Evolutionary conservation across 2,888 invertebrate genomes (phyloP).

Genomic region (Drosophila cracens): DNA sequence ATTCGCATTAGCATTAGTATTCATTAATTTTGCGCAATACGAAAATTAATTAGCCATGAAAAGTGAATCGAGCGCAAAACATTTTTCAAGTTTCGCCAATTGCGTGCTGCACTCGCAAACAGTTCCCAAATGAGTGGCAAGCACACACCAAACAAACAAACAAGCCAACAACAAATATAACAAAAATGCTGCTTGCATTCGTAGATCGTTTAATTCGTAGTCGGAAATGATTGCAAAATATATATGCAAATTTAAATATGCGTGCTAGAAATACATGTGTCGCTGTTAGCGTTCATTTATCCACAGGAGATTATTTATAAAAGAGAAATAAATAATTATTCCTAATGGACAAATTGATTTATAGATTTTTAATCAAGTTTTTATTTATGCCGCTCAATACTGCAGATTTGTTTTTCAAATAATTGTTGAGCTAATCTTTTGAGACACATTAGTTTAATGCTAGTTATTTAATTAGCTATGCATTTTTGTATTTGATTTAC

Average conservation of each 20-base stretch:
- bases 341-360: not conserved
- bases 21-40: constrained; percentile 77
- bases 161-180: constrained; percentile 1
- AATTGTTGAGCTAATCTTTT: not conserved
- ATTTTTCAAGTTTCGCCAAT: constrained; percentile 52
- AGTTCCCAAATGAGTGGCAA: constrained; percentile 46
- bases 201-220: constrained; percentile 12
- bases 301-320: constrained; percentile 23
- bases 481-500: not conserved
- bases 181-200: constrained; percentile 24
- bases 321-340: not conserved
- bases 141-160: constrained; percentile 18
- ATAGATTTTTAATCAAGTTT: constrained; percentile 11
- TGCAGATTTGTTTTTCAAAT: not conserved
- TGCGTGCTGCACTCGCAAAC: constrained; percentile 48
- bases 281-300: constrained; percentile 65
- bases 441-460: not conserved
- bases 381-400: constrained; percentile 13
- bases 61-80: constrained; percentile 77
- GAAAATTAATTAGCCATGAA: constrained; percentile 80
- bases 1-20: constrained; percentile 66
- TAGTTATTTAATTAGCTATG: no score
- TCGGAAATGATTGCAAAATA: constrained; percentile 16
- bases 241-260: constrained; percentile 42
- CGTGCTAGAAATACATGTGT: constrained; percentile 55